Conservation (phyloP, 1,140 invertebrate species). For the Sycophila sp. region DNA sequence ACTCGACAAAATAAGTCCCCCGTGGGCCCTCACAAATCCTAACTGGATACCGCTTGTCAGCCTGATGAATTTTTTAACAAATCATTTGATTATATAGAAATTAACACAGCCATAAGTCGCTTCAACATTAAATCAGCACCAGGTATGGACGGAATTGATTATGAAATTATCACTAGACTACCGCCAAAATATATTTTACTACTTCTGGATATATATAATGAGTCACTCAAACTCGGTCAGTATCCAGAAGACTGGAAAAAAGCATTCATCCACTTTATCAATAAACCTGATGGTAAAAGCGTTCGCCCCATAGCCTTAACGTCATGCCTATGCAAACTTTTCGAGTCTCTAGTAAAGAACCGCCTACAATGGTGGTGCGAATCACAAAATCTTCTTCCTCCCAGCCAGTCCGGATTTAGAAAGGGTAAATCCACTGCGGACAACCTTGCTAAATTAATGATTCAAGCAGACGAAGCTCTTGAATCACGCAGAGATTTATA, state of each 20-base stretch:
- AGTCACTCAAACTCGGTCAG: neutral
- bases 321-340: conserved; percentile 28
- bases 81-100: neutral
- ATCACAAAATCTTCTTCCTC: neutral
- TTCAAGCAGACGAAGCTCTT: conserved; percentile 13
- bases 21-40: neutral
- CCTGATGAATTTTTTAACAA: neutral
- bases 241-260: conserved; percentile 11
- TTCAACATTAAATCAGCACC: neutral
- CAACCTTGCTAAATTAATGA: conserved; percentile 10
- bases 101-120: neutral
- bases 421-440: conserved; percentile 11
- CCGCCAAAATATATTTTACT: neutral
- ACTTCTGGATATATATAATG: conserved; percentile 11
- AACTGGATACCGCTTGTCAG: neutral
- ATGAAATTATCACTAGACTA: neutral
- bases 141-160: neutral
- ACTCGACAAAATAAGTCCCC: neutral
- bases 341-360: conserved; percentile 27
- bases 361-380: conserved; percentile 32
- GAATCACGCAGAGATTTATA: neutral
- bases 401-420: conserved; percentile 28
- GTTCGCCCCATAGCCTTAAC: conserved; percentile 27
- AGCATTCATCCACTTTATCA: conserved; percentile 11
- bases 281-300: conserved; percentile 13